Evolutionary conservation across 1,140 invertebrate genomes (phyloP), one percentile per base, ranked within the genome.

Genomic region (Sesamia nonagrioides): DNA sequence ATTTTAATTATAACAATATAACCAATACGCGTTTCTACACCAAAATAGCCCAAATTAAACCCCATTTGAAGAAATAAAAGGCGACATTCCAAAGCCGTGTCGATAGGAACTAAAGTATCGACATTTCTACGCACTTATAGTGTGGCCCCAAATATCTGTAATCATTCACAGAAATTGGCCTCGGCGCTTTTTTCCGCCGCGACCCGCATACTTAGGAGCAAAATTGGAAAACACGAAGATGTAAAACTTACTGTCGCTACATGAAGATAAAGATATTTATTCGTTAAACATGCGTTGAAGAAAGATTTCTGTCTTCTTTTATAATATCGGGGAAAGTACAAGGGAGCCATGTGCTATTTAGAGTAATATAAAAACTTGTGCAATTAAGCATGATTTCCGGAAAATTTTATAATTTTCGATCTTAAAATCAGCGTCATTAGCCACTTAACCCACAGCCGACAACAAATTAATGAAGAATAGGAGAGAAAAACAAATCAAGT

Each of bases 141-240:
- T 68, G 75, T 68, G 63, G 68, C 50, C 58, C 66, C 73, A 82
- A 84, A 84, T 84, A 84, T 84, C 75, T 77, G 81, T 82, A 86
- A 88, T 88, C 86, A 88, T 88, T 88, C 84, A 86, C 73, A 81
- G 79, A 84, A 83, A 88, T 88, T 86, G 84, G 81, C 73, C 73
- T 50, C 77, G 69, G 40, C 48, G 63, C 77, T 83, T 73, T 81
- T 80, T 85, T 81, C 76, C 63, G 37, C 56, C 69, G 81, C 82
- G 83, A 79, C 79, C 84, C 84, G 83, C 87, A 84, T 88, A 82
- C 83, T 87, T 85, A 86, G 78, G 45, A 45, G 75, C 48, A 50
- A 81, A 84, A 84, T 84, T 82, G 81, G 71, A 81, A 84, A 84
- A 83, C 68, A 86, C 81, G 82, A 27, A 56, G 80, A 84, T 84